Percentiles rank a stretch among this genome's conserved stretches.
These are phyloP conservation scores for Condylura cristata DNA, from an alignment of 2,113 vertebrate genomes.

Conservation along the genomic window DNA sequence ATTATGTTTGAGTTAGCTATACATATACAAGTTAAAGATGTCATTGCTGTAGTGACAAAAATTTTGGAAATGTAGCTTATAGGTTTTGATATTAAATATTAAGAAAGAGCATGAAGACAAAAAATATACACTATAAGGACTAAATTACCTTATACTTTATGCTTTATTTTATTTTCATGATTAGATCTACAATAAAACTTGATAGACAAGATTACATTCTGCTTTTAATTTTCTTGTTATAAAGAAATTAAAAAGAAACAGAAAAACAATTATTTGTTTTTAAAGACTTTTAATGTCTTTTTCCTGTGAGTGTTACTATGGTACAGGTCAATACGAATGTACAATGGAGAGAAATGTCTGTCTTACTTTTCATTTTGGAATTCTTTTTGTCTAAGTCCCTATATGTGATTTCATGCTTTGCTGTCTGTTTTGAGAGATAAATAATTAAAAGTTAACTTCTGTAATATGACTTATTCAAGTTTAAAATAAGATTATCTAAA, in stretches of 20 bases:
- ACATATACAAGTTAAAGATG: neutral
- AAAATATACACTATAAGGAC: neutral
- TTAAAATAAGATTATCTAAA: neutral
- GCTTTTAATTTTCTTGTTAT: neutral
- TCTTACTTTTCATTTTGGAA: neutral
- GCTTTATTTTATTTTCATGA: neutral
- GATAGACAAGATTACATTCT: neutral
- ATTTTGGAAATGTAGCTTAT: neutral
- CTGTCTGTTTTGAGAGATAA: neutral
- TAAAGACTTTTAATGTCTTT: neutral
- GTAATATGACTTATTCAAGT: neutral
- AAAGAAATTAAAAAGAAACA: neutral
- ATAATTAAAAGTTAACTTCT: neutral
- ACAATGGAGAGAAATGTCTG: neutral
- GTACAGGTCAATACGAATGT: neutral
- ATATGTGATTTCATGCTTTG: neutral
- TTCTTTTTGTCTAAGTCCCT: neutral
- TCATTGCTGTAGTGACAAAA: neutral
- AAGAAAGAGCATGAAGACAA: neutral
- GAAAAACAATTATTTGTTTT: too few species aligned
- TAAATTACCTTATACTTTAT: neutral
- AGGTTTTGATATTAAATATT: neutral
- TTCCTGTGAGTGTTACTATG: neutral
- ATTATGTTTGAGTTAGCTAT: neutral
- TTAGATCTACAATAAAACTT: neutral